phyloP scores from a whole-genome alignment of 2,113 vertebrate genomes.

The Onychostruthus taczanowskii region DNA sequence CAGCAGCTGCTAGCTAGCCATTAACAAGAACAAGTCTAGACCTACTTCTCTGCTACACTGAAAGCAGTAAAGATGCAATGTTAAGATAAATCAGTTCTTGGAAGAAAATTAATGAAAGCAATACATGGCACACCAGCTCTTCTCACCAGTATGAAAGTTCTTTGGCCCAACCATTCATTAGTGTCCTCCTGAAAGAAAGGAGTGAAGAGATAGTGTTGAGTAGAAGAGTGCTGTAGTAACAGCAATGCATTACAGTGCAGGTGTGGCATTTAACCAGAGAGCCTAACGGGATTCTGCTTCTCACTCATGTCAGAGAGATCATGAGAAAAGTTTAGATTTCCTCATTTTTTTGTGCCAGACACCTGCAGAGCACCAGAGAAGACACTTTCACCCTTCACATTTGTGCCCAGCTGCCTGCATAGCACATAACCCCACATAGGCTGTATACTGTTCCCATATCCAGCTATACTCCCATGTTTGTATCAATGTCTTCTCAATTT shows the following conservation, averaged over 20 bases:
- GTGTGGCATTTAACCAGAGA: neutral
- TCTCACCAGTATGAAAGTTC: neutral
- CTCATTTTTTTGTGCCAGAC: neutral
- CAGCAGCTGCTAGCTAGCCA: neutral
- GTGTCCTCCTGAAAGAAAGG: neutral
- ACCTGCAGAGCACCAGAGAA: neutral
- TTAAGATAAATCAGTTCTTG: neutral
- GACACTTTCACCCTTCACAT: neutral
- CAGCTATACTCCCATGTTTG: neutral
- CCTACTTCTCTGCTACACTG: neutral
- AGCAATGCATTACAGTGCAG: neutral
- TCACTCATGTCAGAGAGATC: neutral
- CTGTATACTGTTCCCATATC: neutral
- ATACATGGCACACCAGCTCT: neutral
- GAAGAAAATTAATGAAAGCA: neutral
- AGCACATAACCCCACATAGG: rapidly evolving
- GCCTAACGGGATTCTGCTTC: neutral
- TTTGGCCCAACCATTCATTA: neutral
- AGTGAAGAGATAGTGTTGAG: neutral
- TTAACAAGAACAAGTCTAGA: neutral
- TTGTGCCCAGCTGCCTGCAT: neutral
- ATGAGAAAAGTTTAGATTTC: neutral
- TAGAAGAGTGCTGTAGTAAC: too few relatives aligned
- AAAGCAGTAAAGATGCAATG: neutral
- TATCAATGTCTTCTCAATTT: neutral